Percentiles rank a stretch among this genome's conserved stretches.
These are phyloP conservation scores for Holacanthus passer DNA, from an alignment of 2,113 vertebrate genomes.

Conservation along the genomic window DNA sequence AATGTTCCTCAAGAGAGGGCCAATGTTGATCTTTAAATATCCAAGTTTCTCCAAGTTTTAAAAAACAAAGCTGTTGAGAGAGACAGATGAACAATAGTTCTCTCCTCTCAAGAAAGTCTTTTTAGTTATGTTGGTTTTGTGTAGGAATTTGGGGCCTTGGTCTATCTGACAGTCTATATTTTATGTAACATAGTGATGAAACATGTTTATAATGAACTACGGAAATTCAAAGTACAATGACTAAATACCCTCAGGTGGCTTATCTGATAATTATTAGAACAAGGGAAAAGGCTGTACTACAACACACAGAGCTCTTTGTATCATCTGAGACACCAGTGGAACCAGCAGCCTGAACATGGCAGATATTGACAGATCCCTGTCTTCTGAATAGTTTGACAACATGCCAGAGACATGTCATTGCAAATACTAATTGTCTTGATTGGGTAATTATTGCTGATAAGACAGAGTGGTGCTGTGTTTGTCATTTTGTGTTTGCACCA, in stretches of 20 bases:
- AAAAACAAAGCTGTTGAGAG: not conserved
- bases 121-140: not conserved
- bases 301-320: slow-evolving; percentile 48
- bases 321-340: slow-evolving; percentile 1
- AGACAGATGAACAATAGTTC: slow-evolving; percentile 1
- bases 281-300: slow-evolving; percentile 2
- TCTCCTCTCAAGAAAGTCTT: not conserved
- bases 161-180: not conserved
- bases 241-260: slow-evolving; percentile 9
- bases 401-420: slow-evolving; percentile 38
- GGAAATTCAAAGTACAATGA: not conserved
- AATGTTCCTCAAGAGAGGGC: not conserved
- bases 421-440: slow-evolving; percentile 44
- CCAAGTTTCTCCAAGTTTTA: not conserved
- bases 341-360: slow-evolving; percentile 9
- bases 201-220: not conserved
- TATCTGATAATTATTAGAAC: slow-evolving; percentile 34
- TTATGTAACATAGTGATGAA: slow-evolving; percentile 7
- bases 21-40: not conserved
- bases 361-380: slow-evolving; percentile 8
- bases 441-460: slow-evolving; percentile 40
- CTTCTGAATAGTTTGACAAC: slow-evolving; percentile 10
- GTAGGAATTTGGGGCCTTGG: not conserved
- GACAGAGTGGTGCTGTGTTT: slow-evolving; percentile 18
- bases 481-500: slow-evolving; percentile 5